A percentile compares a stretch with the other conserved stretches of the same genome.
phyloP scores from a whole-genome alignment of 2,113 vertebrate genomes.

The Podarcis raffonei region DNA sequence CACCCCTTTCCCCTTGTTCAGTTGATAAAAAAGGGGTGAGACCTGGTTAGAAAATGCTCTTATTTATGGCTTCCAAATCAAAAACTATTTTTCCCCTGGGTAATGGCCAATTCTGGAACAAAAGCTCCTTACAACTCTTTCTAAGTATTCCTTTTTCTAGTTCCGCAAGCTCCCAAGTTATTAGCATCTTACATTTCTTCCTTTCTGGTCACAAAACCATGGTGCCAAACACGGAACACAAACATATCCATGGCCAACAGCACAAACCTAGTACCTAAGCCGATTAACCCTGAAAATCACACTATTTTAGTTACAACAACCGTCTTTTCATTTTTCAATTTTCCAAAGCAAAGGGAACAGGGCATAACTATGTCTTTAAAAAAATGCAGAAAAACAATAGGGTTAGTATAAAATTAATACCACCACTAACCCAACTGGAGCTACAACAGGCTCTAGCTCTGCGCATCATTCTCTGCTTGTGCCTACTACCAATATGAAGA shows the following conservation, averaged over 20 bases:
- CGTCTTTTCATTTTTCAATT: no score
- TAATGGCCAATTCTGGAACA: conserved; percentile 8
- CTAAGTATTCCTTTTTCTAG: conserved; percentile 3
- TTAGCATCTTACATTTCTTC: conserved; percentile 14
- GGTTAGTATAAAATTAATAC: not conserved
- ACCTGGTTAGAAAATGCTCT: not conserved
- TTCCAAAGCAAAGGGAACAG: no score
- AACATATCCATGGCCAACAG: not conserved
- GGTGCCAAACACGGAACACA: not conserved
- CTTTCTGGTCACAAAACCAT: conserved; percentile 10
- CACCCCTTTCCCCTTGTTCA: not conserved
- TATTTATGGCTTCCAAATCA: not conserved
- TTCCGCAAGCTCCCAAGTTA: not conserved
- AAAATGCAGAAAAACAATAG: not conserved
- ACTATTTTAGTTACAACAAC: not conserved
- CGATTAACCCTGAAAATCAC: not conserved
- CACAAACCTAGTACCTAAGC: not conserved
- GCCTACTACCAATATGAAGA: no score
- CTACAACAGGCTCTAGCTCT: no score
- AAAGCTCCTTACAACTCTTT: not conserved
- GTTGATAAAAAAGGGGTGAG: not conserved
- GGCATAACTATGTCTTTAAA: no score
- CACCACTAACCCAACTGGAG: not conserved
- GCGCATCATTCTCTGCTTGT: no score
- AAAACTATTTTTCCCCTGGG: not conserved